phyloP scores from a whole-genome alignment of 53 echinoderm and acorn worm genomes.

The Stichopus horrens region DNA sequence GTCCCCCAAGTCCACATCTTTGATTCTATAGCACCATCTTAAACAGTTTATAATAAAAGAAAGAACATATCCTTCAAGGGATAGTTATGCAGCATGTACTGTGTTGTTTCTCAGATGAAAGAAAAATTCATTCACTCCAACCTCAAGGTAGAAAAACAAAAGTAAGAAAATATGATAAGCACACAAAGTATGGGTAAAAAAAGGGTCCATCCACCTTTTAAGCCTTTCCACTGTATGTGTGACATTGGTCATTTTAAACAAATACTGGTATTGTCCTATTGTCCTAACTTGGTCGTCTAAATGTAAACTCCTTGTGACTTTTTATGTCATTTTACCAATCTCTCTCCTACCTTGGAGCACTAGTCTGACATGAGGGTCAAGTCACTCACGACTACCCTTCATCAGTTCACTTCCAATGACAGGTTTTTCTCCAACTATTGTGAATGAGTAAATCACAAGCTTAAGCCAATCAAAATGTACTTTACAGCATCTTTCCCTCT shows the following conservation, averaged over 20 bases:
- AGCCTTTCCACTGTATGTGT: neutral
- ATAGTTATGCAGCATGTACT: neutral
- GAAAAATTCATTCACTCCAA: neutral
- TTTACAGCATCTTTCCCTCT: too few relatives aligned
- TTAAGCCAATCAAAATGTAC: too few relatives aligned
- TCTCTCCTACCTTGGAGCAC: neutral
- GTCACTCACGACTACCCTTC: too few relatives aligned
- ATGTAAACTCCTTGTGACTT: neutral
- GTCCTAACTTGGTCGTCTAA: neutral
- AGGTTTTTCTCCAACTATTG: too few relatives aligned
- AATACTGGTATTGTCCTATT: neutral
- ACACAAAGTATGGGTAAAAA: neutral
- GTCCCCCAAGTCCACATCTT: neutral
- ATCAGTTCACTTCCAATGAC: too few relatives aligned
- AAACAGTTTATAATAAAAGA: neutral
- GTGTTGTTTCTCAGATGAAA: neutral
- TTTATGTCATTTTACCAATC: neutral
- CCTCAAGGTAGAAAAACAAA: neutral
- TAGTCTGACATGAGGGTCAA: too few relatives aligned
- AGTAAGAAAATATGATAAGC: neutral
- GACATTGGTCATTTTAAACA: too few relatives aligned
- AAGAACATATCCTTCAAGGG: neutral
- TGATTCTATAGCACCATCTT: neutral
- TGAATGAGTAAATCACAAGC: too few relatives aligned
- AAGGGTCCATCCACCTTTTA: neutral